A percentile compares a stretch with the other conserved stretches of the same genome.
Conservation (phyloP, 2,888 invertebrate genomes). For the Tuberolachnus salignus region DNA sequence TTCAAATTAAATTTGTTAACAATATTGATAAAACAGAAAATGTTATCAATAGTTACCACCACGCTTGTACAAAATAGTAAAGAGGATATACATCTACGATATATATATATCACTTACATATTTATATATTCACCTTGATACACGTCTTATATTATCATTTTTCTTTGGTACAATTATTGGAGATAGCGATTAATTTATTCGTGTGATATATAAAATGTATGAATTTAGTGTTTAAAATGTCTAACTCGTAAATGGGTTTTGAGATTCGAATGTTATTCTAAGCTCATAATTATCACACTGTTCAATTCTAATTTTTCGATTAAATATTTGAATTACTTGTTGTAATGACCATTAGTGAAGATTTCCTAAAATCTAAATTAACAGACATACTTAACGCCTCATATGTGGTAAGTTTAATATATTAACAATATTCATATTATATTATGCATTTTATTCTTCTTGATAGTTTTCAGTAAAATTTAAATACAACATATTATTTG, state of each 20-base stretch:
- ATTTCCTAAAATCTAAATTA: slow-evolving; percentile 52
- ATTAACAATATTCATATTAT: too few species aligned
- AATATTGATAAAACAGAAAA: too few species aligned
- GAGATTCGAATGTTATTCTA: background rate
- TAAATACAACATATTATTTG: background rate
- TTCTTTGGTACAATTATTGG: background rate
- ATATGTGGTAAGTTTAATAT: slow-evolving; percentile 53
- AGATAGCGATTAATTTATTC: too few species aligned
- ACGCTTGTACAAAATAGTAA: too few species aligned
- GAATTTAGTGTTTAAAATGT: background rate
- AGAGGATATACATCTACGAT: too few species aligned
- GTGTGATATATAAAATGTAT: background rate
- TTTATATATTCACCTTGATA: too few species aligned
- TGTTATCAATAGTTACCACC: too few species aligned
- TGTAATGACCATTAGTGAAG: slow-evolving; percentile 56
- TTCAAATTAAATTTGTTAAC: background rate
- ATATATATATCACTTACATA: too few species aligned
- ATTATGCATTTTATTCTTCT: too few species aligned
- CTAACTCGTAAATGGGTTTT: background rate
- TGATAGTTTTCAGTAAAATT: too few species aligned
- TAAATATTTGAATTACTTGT: background rate
- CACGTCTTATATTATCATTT: background rate
- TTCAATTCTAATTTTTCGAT: background rate
- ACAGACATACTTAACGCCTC: slow-evolving; percentile 44
- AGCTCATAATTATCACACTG: background rate